A percentile compares a stretch with the other conserved stretches of the same genome.
Conservation (phyloP, 2,797 vertebrate species). For the Prunella strophiata region DNA sequence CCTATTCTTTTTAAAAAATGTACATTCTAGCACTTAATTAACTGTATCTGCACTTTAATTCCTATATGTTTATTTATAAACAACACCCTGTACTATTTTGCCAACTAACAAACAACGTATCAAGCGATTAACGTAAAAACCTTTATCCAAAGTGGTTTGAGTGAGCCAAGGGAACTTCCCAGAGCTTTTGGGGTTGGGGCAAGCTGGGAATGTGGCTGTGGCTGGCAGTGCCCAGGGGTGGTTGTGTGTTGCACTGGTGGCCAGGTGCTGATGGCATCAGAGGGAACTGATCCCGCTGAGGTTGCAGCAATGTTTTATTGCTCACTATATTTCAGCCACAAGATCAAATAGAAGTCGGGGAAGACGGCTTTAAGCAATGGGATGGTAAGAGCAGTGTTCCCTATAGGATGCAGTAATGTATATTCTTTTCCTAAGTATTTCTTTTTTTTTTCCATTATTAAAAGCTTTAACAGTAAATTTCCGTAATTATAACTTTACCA, state of each 20-base stretch:
- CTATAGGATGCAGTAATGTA: slow-evolving; percentile 80
- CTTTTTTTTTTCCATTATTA: slow-evolving; percentile 31
- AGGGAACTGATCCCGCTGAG: slow-evolving; percentile 75
- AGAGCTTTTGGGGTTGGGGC: not conserved
- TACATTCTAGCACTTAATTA: not conserved
- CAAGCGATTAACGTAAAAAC: fast-evolving
- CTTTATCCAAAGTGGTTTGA: not conserved
- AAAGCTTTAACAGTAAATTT: slow-evolving; percentile 47
- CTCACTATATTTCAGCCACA: slow-evolving; percentile 98
- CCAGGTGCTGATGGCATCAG: slow-evolving; percentile 82
- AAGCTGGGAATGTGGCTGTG: not conserved
- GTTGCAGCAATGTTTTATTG: slow-evolving; percentile 92
- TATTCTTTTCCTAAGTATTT: slow-evolving; percentile 68
- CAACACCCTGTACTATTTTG: fast-evolving
- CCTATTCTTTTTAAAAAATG: not conserved
- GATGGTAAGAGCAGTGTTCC: slow-evolving; percentile 92
- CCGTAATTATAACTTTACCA: not conserved
- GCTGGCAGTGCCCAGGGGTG: not conserved
- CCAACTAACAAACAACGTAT: fast-evolving
- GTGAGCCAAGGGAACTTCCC: not conserved
- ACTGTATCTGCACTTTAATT: not conserved
- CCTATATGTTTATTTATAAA: not conserved
- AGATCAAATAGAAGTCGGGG: slow-evolving; percentile 98
- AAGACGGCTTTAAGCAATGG: slow-evolving; percentile 99
- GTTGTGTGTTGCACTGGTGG: slow-evolving; percentile 65